phyloP scores from a whole-genome alignment of 2,888 invertebrate species.

The Resseliella maxima region DNA sequence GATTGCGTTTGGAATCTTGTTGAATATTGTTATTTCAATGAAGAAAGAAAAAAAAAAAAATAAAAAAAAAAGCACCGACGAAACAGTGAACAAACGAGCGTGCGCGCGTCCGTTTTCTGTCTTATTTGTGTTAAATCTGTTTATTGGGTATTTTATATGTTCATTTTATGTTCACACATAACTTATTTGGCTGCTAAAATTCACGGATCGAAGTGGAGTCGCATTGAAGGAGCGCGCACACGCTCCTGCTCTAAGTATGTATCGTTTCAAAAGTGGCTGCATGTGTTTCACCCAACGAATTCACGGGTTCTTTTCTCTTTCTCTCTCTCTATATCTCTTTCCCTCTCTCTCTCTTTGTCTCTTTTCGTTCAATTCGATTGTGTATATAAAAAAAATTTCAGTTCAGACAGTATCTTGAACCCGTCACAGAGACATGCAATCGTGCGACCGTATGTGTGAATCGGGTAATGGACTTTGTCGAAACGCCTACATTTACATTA shows the following conservation, averaged over 20 bases:
- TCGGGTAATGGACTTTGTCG: slow-evolving; percentile 42
- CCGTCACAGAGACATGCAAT: slow-evolving; percentile 46
- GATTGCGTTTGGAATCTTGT: neutral
- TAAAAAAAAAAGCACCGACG: neutral
- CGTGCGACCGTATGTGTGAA: slow-evolving; percentile 42
- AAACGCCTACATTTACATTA: slow-evolving; percentile 53
- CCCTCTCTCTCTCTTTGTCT: neutral
- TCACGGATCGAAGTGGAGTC: neutral
- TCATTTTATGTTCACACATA: slow-evolving; percentile 53
- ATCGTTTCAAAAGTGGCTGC: neutral
- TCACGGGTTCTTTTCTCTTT: neutral
- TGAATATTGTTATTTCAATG: slow-evolving; percentile 31
- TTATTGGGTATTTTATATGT: slow-evolving; percentile 52
- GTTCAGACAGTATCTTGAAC: slow-evolving; percentile 54
- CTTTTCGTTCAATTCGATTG: neutral
- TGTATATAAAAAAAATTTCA: neutral
- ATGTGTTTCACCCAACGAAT: neutral
- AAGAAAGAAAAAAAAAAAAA: neutral
- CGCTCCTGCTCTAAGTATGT: neutral
- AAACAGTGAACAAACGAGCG: slow-evolving; percentile 10
- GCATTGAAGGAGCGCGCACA: neutral
- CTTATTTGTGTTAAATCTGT: slow-evolving; percentile 50
- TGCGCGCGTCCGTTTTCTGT: slow-evolving; percentile 3
- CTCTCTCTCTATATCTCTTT: too few relatives aligned
- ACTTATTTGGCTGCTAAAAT: slow-evolving; percentile 41